phyloP scores from a whole-genome alignment of 2,888 invertebrate species.

The Ochropleura leucogaster region DNA sequence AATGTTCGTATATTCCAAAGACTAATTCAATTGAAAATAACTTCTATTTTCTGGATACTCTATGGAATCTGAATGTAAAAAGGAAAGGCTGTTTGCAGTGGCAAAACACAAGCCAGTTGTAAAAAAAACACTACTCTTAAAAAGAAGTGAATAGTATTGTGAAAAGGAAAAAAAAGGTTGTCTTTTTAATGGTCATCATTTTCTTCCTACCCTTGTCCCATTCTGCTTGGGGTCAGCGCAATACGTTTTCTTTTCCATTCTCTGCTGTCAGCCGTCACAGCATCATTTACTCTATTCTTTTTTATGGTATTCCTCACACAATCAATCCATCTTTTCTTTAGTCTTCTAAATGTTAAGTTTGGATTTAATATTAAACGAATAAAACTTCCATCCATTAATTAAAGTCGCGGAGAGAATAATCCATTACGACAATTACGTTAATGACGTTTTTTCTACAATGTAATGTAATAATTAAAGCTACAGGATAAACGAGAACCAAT shows the following conservation, averaged over 20 bases:
- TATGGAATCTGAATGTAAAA: neutral
- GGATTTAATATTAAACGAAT: neutral
- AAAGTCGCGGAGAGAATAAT: neutral
- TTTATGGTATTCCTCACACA: neutral
- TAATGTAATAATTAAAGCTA: constrained; percentile 11
- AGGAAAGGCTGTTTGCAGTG: neutral
- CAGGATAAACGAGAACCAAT: constrained; percentile 17
- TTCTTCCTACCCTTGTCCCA: neutral
- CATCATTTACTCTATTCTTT: neutral
- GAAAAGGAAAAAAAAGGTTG: neutral
- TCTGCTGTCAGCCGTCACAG: neutral
- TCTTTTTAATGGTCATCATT: neutral
- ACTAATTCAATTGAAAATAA: neutral
- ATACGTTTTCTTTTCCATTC: neutral
- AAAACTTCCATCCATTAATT: neutral
- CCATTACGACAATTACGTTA: constrained; percentile 24
- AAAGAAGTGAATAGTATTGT: neutral
- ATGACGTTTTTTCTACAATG: constrained; percentile 11
- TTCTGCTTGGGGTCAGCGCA: neutral
- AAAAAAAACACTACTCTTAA: neutral
- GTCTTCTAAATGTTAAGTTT: neutral
- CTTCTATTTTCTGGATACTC: neutral
- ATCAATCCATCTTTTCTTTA: neutral
- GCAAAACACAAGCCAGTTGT: neutral
- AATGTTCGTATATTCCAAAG: constrained; percentile 2